Evolutionary conservation across 1,140 invertebrate genomes (phyloP).

Genomic region (Saccostrea glomerata): DNA sequence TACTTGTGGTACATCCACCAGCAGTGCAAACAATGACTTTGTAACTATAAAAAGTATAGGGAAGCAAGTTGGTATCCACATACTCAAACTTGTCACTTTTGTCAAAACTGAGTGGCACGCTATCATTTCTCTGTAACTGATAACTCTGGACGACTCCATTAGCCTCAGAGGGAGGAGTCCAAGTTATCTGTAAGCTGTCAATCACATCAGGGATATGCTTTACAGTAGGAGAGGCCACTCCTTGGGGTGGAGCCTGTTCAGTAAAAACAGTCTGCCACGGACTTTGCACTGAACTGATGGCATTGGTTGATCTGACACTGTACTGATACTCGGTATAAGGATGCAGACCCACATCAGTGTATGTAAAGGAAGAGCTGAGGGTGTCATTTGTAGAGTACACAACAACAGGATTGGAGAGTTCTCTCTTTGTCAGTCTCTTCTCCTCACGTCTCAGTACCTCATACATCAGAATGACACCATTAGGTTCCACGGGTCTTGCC

Average conservation of each 20-base stretch:
- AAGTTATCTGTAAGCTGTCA: slow-evolving; percentile 68
- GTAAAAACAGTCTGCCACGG: slow-evolving; percentile 71
- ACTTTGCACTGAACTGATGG: slow-evolving; percentile 67
- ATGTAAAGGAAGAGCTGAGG: slow-evolving; percentile 63
- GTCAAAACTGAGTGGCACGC: slow-evolving; percentile 70
- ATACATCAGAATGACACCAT: slow-evolving; percentile 73
- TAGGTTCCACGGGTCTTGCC: slow-evolving; percentile 70
- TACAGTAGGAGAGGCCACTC: slow-evolving; percentile 70
- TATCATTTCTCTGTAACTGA: slow-evolving; percentile 72
- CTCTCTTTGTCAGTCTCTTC: slow-evolving; percentile 57
- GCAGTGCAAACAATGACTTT: slow-evolving; percentile 73
- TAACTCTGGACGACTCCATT: slow-evolving; percentile 77
- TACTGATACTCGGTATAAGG: slow-evolving; percentile 75
- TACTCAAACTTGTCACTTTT: slow-evolving; percentile 63
- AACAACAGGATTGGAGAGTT: slow-evolving; percentile 64
- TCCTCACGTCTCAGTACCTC: slow-evolving; percentile 66
- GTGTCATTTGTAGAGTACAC: slow-evolving; percentile 72
- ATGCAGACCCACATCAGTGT: slow-evolving; percentile 66
- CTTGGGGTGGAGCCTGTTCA: slow-evolving; percentile 70
- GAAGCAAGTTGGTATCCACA: slow-evolving; percentile 66
- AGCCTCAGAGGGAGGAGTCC: slow-evolving; percentile 67
- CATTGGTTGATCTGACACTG: slow-evolving; percentile 70
- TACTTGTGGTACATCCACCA: slow-evolving; percentile 76
- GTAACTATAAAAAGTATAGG: slow-evolving; percentile 74
- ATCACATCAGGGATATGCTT: slow-evolving; percentile 58